Conservation (phyloP, 2,888 invertebrate species). For the Caenorhabditis zanzibari region DNA sequence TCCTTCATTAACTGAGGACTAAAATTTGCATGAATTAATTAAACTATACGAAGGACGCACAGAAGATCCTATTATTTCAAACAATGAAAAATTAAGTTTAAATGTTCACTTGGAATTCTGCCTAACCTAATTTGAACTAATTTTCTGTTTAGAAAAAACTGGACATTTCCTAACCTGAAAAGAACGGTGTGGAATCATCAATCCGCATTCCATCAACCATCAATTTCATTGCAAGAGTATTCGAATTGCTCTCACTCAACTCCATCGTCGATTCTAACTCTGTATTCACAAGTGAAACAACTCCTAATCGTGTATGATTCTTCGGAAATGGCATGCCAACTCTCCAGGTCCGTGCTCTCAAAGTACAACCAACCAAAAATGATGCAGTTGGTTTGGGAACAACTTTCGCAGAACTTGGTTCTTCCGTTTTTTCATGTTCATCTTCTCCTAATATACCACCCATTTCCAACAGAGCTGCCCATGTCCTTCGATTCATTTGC, state of each 20-base stretch:
- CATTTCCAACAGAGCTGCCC: conserved; percentile 96
- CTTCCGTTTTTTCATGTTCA: conserved; percentile 48
- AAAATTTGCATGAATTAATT: conserved; percentile 40
- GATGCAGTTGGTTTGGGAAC: conserved; percentile 2
- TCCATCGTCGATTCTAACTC: conserved; percentile 70
- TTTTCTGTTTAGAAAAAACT: not conserved
- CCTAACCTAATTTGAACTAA: not conserved
- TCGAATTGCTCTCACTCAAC: conserved; percentile 65
- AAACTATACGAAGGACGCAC: conserved; percentile 2
- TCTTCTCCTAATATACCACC: conserved; percentile 87
- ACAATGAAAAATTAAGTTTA: not conserved
- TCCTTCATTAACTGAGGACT: not conserved
- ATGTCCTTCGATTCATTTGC: conserved; percentile 93
- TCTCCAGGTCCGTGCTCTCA: conserved; percentile 46
- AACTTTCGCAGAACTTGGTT: not conserved
- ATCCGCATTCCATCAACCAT: conserved; percentile 71
- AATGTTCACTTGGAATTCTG: not conserved
- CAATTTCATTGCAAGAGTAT: conserved; percentile 73
- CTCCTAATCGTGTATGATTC: conserved; percentile 74
- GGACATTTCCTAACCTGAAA: conserved; percentile 64
- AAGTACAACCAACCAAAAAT: conserved; percentile 44
- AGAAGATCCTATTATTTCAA: not conserved
- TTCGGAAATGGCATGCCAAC: conserved; percentile 79
- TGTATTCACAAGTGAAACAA: conserved; percentile 66
- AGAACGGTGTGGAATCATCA: conserved; percentile 76